Percentiles rank a stretch among this genome's conserved stretches.
Conservation (phyloP, 2,888 invertebrate genomes). For the Ochlodes sylvanus region DNA sequence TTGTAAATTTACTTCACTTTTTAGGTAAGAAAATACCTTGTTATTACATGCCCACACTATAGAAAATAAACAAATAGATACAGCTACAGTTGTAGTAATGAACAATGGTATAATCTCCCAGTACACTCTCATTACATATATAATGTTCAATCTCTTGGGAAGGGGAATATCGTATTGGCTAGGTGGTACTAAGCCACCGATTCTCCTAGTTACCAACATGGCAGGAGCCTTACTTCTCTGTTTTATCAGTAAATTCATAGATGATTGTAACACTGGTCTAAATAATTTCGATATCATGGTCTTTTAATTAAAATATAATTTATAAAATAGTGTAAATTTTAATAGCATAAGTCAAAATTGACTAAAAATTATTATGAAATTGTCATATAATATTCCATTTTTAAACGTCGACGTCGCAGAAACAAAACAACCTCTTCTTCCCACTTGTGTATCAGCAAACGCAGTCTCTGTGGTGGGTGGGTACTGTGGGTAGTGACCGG, state of each 20-base stretch:
- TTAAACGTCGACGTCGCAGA: background rate
- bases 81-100: slow-evolving; percentile 48
- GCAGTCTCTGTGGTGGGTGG: too few species aligned
- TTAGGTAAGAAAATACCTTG: slow-evolving; percentile 55
- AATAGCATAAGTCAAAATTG: background rate
- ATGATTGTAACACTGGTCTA: slow-evolving; percentile 38
- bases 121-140: slow-evolving; percentile 55
- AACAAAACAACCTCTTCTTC: too few species aligned
- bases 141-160: slow-evolving; percentile 54
- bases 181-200: slow-evolving; percentile 55
- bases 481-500: too few species aligned
- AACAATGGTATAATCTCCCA: slow-evolving; percentile 73
- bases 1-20: background rate
- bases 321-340: background rate
- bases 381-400: background rate
- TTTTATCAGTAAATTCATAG: slow-evolving; percentile 25
- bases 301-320: background rate
- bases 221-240: slow-evolving; percentile 38
- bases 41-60: slow-evolving; percentile 58
- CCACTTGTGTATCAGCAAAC: too few species aligned
- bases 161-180: slow-evolving; percentile 66
- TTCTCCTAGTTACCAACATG: slow-evolving; percentile 22
- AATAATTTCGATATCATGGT: slow-evolving; percentile 55
- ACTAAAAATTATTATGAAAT: background rate
- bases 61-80: slow-evolving; percentile 47